These are phyloP conservation scores for Aphidoletes aphidimyza DNA, from an alignment of 2,888 invertebrate species.

Conservation along the genomic window DNA sequence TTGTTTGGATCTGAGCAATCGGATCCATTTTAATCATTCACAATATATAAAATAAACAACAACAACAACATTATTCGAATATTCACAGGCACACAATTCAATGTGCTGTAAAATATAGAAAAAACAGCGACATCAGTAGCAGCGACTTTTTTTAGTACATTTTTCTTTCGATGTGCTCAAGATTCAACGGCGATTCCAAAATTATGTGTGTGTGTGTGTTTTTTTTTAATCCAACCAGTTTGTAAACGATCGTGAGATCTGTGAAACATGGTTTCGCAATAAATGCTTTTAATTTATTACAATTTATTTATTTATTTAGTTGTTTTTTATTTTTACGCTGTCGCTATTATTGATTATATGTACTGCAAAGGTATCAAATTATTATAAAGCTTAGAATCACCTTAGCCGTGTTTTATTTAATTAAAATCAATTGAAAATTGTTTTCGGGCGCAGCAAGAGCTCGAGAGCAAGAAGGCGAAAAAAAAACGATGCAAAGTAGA, in stretches of 20 bases:
- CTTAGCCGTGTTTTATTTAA: background rate
- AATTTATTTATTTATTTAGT: background rate
- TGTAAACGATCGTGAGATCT: background rate
- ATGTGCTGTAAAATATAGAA: background rate
- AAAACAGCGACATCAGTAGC: background rate
- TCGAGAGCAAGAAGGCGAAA: too few relatives aligned
- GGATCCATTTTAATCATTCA: background rate
- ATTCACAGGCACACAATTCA: background rate
- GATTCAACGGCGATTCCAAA: background rate
- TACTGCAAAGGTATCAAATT: background rate
- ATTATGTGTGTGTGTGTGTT: too few relatives aligned
- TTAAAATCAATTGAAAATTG: background rate
- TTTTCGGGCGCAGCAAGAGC: too few relatives aligned
- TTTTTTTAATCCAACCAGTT: slow-evolving; percentile 28
- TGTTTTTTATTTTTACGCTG: background rate
- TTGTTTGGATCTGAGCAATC: slow-evolving; percentile 60
- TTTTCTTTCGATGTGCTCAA: background rate
- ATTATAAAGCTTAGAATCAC: background rate
- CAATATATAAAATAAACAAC: background rate
- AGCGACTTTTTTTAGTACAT: too few relatives aligned
- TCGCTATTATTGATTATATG: background rate
- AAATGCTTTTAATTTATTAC: slow-evolving; percentile 28
- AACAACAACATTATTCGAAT: background rate
- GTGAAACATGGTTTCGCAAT: background rate
- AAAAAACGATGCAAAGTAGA: background rate